Conservation (phyloP, 2,888 invertebrate genomes). For the Drosophila borborema region DNA sequence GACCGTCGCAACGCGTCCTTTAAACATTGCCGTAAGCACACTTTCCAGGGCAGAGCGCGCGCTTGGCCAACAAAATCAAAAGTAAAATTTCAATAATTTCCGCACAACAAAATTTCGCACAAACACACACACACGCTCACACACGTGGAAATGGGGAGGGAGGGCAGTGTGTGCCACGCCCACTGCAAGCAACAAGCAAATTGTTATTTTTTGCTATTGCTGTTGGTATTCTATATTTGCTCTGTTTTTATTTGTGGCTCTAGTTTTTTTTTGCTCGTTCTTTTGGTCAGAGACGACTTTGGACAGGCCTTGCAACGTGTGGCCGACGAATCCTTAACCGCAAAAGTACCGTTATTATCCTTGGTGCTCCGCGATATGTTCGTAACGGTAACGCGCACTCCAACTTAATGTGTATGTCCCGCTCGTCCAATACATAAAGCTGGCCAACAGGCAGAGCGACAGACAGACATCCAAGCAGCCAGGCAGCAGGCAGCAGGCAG, state of each 20-base stretch:
- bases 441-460: constrained; percentile 9
- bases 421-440: constrained; percentile 39
- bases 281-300: constrained; percentile 19
- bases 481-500: background rate
- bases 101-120: constrained; percentile 75
- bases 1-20: constrained; percentile 44
- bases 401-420: constrained; percentile 72
- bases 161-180: constrained; percentile 54
- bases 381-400: constrained; percentile 79
- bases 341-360: constrained; percentile 72
- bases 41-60: constrained; percentile 17
- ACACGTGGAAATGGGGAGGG: background rate
- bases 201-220: background rate
- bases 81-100: constrained; percentile 82
- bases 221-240: background rate
- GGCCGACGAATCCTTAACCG: constrained; percentile 74
- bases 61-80: constrained; percentile 60
- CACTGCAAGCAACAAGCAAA: constrained; percentile 69
- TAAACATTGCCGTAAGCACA: constrained; percentile 35
- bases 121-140: constrained; percentile 23
- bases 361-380: constrained; percentile 72
- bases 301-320: constrained; percentile 58
- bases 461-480: background rate
- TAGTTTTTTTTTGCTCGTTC: constrained; percentile 20
- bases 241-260: constrained; percentile 13